Evolutionary conservation across 2,888 invertebrate genomes (phyloP).

Genomic region (Lumbricus terrestris): DNA sequence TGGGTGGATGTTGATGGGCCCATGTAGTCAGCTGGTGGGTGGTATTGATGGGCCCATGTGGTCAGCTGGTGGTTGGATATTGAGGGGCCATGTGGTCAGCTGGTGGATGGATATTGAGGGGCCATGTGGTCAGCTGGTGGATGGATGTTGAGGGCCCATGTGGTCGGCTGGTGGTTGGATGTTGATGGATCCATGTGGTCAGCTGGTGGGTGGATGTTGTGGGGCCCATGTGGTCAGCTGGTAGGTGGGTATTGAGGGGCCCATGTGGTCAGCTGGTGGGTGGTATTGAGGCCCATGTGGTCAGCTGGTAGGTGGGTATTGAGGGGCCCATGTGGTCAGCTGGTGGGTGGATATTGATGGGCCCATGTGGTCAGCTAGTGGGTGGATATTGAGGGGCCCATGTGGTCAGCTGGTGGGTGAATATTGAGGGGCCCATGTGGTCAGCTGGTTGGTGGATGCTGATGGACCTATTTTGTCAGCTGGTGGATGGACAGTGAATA

Average conservation of each 20-base stretch:
- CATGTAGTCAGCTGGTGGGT: not conserved
- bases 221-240: not conserved
- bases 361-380: not conserved
- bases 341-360: not conserved
- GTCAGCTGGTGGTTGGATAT: not conserved
- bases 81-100: not conserved
- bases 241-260: too few species aligned
- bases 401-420: not conserved
- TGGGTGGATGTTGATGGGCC: not conserved
- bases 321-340: not conserved
- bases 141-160: not conserved
- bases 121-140: not conserved
- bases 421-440: too few species aligned
- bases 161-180: not conserved
- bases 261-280: too few species aligned
- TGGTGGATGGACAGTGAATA: not conserved
- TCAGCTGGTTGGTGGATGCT: not conserved
- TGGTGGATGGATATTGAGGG: not conserved
- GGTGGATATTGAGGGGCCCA: not conserved
- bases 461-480: not conserved
- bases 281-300: not conserved
- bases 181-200: not conserved
- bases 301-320: not conserved
- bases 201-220: not conserved
- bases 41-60: not conserved